phyloP scores from a whole-genome alignment of 1,140 invertebrate species.

The Lasioglossum albipes region DNA sequence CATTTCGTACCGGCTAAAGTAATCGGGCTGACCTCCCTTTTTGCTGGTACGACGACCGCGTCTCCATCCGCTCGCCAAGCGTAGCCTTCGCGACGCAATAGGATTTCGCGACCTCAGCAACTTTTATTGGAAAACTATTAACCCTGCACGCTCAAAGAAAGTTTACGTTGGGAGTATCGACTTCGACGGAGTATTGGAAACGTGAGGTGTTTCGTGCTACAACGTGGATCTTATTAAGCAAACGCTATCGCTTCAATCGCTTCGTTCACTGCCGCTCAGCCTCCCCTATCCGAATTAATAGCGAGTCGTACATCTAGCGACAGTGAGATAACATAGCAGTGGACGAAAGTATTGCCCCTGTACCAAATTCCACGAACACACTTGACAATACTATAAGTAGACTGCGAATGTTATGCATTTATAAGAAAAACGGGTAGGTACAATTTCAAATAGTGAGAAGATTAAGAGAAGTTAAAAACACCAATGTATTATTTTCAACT shows the following conservation, averaged over 20 bases:
- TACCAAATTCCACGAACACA: no score
- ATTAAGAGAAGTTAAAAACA: no score
- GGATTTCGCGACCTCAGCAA: constrained; percentile 49
- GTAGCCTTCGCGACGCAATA: constrained; percentile 28
- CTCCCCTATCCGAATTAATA: no score
- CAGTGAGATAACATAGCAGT: no score
- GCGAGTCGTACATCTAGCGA: no score
- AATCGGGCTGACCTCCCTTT: constrained; percentile 54
- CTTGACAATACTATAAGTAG: no score
- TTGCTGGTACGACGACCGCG: constrained; percentile 29
- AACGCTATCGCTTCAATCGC: neutral
- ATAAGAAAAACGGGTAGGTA: no score
- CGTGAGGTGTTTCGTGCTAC: constrained; percentile 22
- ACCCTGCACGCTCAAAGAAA: constrained; percentile 36
- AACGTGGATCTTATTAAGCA: constrained; percentile 29
- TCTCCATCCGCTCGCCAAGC: constrained; percentile 22
- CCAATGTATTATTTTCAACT: no score
- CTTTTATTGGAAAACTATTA: constrained; percentile 57
- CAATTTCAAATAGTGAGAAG: no score
- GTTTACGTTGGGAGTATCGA: constrained; percentile 39
- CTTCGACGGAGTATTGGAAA: constrained; percentile 29
- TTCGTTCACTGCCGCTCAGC: neutral
- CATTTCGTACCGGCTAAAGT: constrained; percentile 43
- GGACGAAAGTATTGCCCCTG: no score
- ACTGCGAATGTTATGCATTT: no score